These are phyloP conservation scores for Dryomyza anilis DNA, from an alignment of 2,888 invertebrate genomes.

Conservation along the genomic window DNA sequence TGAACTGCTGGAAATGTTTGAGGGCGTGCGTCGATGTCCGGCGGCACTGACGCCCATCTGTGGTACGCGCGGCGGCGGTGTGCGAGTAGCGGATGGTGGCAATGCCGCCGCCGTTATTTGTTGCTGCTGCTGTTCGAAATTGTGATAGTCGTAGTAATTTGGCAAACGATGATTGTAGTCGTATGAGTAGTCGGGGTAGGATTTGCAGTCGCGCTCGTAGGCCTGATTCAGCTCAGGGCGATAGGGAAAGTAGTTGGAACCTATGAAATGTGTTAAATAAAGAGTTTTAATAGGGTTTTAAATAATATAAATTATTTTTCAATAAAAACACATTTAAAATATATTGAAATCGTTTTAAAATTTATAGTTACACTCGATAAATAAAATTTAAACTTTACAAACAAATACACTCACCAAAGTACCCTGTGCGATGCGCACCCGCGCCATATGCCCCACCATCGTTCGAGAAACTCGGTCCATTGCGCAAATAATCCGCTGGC, in stretches of 20 bases:
- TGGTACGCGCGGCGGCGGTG: constrained; percentile 59
- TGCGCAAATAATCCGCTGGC: constrained; percentile 52
- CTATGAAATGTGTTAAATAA: constrained; percentile 34
- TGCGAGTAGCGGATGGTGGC: constrained; percentile 48
- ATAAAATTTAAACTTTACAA: no score
- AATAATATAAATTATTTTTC: no score
- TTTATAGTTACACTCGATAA: no score
- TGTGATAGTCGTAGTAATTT: constrained; percentile 58
- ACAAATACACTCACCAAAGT: constrained; percentile 53
- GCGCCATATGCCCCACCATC: constrained; percentile 48
- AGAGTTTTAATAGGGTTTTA: neutral
- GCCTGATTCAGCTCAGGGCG: constrained; percentile 56
- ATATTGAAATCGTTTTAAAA: no score
- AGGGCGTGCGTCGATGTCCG: constrained; percentile 76
- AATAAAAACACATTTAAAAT: no score
- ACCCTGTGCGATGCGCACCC: constrained; percentile 52
- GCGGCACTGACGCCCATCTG: constrained; percentile 60
- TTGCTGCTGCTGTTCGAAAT: constrained; percentile 45
- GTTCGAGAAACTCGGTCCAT: constrained; percentile 55
- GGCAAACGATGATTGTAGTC: constrained; percentile 56
- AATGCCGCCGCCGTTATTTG: constrained; percentile 38
- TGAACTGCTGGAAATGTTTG: constrained; percentile 70
- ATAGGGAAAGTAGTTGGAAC: constrained; percentile 60
- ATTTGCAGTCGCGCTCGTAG: constrained; percentile 60
- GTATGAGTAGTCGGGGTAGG: constrained; percentile 60